These are phyloP conservation scores for Leptinotarsa defecta DNA, from an alignment of 1,140 invertebrate species.

Conservation along the genomic window DNA sequence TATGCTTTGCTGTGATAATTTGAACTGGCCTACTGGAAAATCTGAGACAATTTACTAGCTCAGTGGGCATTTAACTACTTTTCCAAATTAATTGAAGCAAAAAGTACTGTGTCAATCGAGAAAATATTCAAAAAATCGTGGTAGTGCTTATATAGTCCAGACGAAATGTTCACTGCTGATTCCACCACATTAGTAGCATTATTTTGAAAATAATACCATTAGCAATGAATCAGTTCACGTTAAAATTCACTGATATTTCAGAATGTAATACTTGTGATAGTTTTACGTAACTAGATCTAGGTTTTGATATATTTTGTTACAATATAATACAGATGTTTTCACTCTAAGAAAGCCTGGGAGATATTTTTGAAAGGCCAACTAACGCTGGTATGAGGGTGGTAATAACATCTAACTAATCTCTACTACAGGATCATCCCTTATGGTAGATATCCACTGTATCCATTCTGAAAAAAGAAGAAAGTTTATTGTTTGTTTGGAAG, in stretches of 20 bases:
- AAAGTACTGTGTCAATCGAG: too few species aligned
- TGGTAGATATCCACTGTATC: slow-evolving; percentile 37
- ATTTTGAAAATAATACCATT: too few species aligned
- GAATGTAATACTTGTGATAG: not conserved
- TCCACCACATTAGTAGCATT: too few species aligned
- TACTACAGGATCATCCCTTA: slow-evolving; percentile 25
- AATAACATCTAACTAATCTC: slow-evolving; percentile 25
- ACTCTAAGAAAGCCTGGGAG: slow-evolving; percentile 9
- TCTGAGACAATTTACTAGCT: too few species aligned
- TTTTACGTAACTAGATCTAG: slow-evolving; percentile 1
- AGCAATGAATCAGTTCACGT: not conserved
- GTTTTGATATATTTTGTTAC: slow-evolving; percentile 10
- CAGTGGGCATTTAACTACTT: too few species aligned
- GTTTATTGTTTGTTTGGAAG: not conserved
- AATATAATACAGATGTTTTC: slow-evolving; percentile 1
- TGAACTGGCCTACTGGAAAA: too few species aligned
- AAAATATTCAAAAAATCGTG: too few species aligned
- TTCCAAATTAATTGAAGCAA: too few species aligned
- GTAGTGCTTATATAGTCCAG: too few species aligned
- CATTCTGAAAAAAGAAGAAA: slow-evolving; percentile 33
- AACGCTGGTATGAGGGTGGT: slow-evolving; percentile 12
- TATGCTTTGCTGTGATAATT: too few species aligned
- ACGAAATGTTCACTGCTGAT: too few species aligned
- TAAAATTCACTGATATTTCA: not conserved
- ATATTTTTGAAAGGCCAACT: slow-evolving; percentile 7